phyloP scores from a whole-genome alignment of 2,113 vertebrate species.

The Xenopus borealis region DNA sequence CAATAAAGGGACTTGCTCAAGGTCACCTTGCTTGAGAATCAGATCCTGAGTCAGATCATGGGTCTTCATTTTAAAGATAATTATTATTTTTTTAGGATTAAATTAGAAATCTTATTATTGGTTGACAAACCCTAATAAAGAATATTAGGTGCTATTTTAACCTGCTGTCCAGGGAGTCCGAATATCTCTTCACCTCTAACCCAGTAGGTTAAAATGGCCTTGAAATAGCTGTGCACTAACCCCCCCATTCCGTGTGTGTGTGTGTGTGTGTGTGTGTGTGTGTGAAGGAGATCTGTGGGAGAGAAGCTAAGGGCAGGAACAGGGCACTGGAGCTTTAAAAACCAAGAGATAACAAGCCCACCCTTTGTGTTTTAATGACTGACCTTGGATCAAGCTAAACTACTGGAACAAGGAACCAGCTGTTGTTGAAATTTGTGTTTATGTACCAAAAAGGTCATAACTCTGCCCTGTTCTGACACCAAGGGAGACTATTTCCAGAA shows the following conservation, averaged over 20 bases:
- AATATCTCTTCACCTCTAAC: too few relatives aligned
- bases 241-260: neutral
- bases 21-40: too few relatives aligned
- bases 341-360: conserved; percentile 35
- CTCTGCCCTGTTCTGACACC: conserved; percentile 22
- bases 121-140: too few relatives aligned
- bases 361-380: conserved; percentile 44
- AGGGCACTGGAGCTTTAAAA: conserved; percentile 12
- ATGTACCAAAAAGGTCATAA: conserved; percentile 34
- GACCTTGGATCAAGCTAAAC: conserved; percentile 15
- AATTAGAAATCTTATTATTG: too few relatives aligned
- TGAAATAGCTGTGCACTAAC: conserved; percentile 1
- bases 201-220: too few relatives aligned
- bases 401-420: conserved; percentile 39
- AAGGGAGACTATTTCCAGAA: conserved; percentile 39
- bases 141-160: neutral
- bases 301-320: conserved; percentile 6
- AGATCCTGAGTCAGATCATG: too few relatives aligned
- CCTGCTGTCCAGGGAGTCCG: neutral
- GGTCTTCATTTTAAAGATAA: too few relatives aligned
- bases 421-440: conserved; percentile 38
- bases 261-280: too few relatives aligned
- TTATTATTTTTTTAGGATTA: too few relatives aligned
- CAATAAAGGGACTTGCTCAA: too few relatives aligned
- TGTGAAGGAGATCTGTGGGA: conserved; percentile 23